Conservation (phyloP, 2,888 invertebrate species). For the Drosophila dives region DNA sequence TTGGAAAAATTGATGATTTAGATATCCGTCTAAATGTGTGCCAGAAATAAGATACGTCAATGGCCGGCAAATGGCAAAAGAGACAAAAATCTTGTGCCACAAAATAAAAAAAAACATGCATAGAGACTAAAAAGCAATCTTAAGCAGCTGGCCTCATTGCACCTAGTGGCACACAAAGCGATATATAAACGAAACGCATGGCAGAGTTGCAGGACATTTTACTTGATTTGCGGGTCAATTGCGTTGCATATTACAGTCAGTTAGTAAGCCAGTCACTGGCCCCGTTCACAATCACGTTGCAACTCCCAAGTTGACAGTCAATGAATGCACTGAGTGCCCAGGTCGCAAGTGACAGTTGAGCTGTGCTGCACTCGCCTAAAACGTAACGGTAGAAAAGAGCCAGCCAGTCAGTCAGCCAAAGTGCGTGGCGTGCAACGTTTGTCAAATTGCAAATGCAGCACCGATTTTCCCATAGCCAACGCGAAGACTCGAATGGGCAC, state of each 20-base stretch:
- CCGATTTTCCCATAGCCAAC: constrained; percentile 37
- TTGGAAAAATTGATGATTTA: background rate
- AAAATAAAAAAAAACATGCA: background rate
- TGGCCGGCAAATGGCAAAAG: constrained; percentile 21
- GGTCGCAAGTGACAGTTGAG: constrained; percentile 57
- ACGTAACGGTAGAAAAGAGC: constrained; percentile 63
- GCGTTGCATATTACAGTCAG: constrained; percentile 51
- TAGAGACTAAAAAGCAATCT: background rate
- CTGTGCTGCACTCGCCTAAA: constrained; percentile 63
- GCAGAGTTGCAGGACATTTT: constrained; percentile 39
- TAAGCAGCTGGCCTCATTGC: constrained; percentile 30
- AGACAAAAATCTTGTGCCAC: constrained; percentile 6
- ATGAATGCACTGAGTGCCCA: constrained; percentile 19
- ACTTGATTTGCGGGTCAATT: constrained; percentile 68
- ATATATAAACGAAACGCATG: constrained; percentile 14
- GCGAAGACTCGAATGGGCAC: constrained; percentile 4
- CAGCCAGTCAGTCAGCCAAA: constrained; percentile 45
- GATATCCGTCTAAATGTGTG: constrained; percentile 3
- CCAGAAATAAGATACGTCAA: constrained; percentile 30
- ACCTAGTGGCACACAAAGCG: constrained; percentile 30
- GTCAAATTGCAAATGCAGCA: constrained; percentile 68
- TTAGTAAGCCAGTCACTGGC: constrained; percentile 49
- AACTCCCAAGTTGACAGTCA: constrained; percentile 43
- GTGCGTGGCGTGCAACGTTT: constrained; percentile 76
- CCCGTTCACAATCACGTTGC: constrained; percentile 22